Conservation (phyloP, 2,797 vertebrate genomes). For the Pangasius djambal region DNA sequence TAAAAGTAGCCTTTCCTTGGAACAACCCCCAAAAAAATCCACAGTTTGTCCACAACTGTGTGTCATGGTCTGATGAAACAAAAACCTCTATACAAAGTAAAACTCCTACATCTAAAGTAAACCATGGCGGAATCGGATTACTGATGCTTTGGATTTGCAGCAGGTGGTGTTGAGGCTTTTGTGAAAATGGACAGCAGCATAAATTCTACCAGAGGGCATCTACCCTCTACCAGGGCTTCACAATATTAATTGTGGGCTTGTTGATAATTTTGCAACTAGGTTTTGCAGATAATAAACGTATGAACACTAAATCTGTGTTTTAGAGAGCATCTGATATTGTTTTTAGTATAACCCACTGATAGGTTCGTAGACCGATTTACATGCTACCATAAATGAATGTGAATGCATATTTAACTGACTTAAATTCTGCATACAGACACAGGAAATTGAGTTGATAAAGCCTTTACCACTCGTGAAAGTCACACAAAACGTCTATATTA, state of each 20-base stretch:
- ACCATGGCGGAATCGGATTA: not conserved
- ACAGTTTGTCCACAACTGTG: not conserved
- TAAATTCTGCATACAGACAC: not conserved
- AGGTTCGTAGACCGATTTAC: not conserved
- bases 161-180: not conserved
- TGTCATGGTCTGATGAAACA: not conserved
- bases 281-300: not conserved
- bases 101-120: not conserved
- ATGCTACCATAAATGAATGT: not conserved
- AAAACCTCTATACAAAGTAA: not conserved
- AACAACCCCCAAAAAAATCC: not conserved
- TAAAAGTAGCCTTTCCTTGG: not conserved
- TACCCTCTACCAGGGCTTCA: not conserved
- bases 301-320: not conserved
- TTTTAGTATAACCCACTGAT: not conserved
- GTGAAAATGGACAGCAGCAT: not conserved
- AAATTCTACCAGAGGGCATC: not conserved
- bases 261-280: not conserved
- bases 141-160: not conserved
- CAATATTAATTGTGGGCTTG: not conserved
- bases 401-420: not conserved
- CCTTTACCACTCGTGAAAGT: not conserved
- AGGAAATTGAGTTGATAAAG: not conserved
- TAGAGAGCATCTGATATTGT: not conserved
- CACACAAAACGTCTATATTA: not conserved